Evolutionary conservation across 2,797 vertebrate genomes (phyloP).

Genomic region (Siniperca undulata): DNA sequence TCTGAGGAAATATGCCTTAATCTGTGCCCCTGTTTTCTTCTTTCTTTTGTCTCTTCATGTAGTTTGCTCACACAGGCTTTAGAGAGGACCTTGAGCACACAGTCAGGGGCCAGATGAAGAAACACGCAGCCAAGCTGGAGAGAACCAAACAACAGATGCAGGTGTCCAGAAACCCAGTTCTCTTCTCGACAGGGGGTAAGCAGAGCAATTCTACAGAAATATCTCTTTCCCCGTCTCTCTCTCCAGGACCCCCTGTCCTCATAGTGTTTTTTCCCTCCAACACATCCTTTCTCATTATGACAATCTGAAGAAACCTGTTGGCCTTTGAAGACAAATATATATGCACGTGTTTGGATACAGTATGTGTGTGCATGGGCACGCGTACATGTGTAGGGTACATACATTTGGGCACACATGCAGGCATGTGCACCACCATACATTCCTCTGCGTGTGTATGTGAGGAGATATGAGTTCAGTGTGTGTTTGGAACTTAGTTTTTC

Average conservation of each 20-base stretch:
- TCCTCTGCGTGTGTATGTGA: slow-evolving; percentile 32
- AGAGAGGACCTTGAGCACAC: slow-evolving; percentile 73
- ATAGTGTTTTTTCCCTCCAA: slow-evolving; percentile 26
- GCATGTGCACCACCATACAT: background rate
- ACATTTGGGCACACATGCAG: slow-evolving; percentile 24
- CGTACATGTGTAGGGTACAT: slow-evolving; percentile 1
- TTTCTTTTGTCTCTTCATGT: slow-evolving; percentile 57
- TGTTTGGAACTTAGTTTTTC: background rate
- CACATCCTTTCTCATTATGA: slow-evolving; percentile 36
- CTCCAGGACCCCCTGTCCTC: slow-evolving; percentile 5
- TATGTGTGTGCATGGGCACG: slow-evolving; percentile 13
- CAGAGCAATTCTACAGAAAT: slow-evolving; percentile 64
- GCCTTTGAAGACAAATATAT: slow-evolving; percentile 45
- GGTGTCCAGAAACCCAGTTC: slow-evolving; percentile 76
- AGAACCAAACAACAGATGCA: slow-evolving; percentile 76
- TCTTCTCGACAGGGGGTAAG: slow-evolving; percentile 75
- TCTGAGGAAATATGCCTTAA: slow-evolving; percentile 53
- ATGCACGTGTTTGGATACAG: slow-evolving; percentile 19
- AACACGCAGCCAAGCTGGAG: slow-evolving; percentile 65
- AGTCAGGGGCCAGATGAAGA: slow-evolving; percentile 73
- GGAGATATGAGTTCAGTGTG: background rate
- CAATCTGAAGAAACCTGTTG: slow-evolving; percentile 58
- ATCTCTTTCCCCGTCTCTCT: slow-evolving; percentile 28
- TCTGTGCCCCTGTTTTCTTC: slow-evolving; percentile 37
- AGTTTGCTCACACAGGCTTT: slow-evolving; percentile 70